Base-by-base conservation (phyloP, 2,888 invertebrate species). In the Cordilura impudica region DNA sequence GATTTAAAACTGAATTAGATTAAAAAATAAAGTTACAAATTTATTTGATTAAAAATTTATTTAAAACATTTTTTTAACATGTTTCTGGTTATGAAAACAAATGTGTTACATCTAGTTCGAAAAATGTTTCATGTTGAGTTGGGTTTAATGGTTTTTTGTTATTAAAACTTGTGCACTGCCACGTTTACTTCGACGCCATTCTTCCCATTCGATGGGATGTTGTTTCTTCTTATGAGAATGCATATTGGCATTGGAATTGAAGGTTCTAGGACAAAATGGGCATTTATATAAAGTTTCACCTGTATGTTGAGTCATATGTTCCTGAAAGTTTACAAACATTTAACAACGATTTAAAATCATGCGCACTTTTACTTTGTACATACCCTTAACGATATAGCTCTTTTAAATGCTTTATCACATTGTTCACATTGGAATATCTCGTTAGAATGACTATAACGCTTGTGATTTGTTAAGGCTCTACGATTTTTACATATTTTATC, bases 231-330 rank as follows among this genome's bases (percentile, higher is more conserved):
- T 84, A 81, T 90, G 90, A 2, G 89, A 85, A 80, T 89, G 89
- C 86, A 89, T 88, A 75, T 89, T 90, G 4, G 88, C 89, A 83
- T 88, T 88, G 5, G 89, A 89, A 72, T 89, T 90, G 73, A 90
- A 90, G 2, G 89, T 90, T 82, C 87, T 87, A 2, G 88, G 85
- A 70, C 90, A 90, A 75, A 89, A 87, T 0, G 87, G 87, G 53
- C 90, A 90, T 60, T 86, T 88, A 79, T 90, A 90, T 2, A 90
- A 81, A 31, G 87, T 87, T 74, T 89, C 89, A 12, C 87, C 86
- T 0, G 89, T 89, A 35, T 90, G 90, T 12, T 86, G 87, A 14
- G 90, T 86, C 86, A 90, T 87, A 74, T 90, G 90, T 78, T 90
- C 89, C 86, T 86, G 56, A 0, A 83, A 69, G 26, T n/a, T 23